A percentile compares a stretch with the other conserved stretches of the same genome.
Conservation (phyloP, 2,888 invertebrate genomes). For the Ecliptopera silaceata region DNA sequence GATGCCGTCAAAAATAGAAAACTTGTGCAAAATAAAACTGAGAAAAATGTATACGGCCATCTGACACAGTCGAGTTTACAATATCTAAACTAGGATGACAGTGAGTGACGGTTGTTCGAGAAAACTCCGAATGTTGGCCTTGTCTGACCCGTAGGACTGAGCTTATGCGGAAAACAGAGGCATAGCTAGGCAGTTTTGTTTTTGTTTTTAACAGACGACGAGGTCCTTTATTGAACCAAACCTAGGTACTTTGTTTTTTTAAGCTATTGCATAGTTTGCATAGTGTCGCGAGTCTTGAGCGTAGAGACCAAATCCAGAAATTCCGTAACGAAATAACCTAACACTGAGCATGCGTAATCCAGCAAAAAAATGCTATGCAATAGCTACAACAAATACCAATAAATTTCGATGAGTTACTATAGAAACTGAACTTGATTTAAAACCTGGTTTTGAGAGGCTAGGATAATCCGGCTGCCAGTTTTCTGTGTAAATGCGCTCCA, state of each 20-base stretch:
- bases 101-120: slow-evolving; percentile 45
- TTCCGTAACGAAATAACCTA: no score
- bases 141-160: slow-evolving; percentile 6
- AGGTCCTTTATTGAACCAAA: no score
- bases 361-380: no score
- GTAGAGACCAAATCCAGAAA: no score
- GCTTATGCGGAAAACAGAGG: background rate
- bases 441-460: no score
- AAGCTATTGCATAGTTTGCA: no score
- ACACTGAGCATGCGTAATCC: no score
- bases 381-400: no score
- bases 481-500: slow-evolving; percentile 1
- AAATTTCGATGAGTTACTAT: no score
- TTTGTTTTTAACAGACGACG: background rate
- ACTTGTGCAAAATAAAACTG: slow-evolving; percentile 14
- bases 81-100: slow-evolving; percentile 43
- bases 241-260: no score
- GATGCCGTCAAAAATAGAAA: slow-evolving; percentile 24
- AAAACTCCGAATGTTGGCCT: slow-evolving; percentile 27
- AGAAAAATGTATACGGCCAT: slow-evolving; percentile 30
- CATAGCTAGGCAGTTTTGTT: background rate
- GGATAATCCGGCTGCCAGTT: background rate
- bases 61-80: slow-evolving; percentile 40
- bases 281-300: no score
- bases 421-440: no score